A percentile compares a stretch with the other conserved stretches of the same genome.
Evolutionary conservation across 2,797 vertebrate species (phyloP).

Genomic region (Champsocephalus esox): DNA sequence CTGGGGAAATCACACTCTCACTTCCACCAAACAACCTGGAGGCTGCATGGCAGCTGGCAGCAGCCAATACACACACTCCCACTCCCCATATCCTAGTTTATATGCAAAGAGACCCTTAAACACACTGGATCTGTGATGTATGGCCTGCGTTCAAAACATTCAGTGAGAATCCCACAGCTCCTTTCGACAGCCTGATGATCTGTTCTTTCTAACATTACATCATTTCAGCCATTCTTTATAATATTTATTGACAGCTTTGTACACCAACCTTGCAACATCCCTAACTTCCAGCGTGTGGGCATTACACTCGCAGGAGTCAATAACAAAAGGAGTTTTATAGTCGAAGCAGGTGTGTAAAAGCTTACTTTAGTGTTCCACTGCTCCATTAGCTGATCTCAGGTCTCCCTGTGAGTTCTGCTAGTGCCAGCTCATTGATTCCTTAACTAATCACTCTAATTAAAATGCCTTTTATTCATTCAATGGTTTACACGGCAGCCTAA

Average conservation of each 20-base stretch:
- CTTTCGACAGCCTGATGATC: slow-evolving; percentile 23
- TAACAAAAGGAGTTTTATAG: slow-evolving; percentile 49
- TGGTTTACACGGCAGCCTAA: slow-evolving; percentile 70
- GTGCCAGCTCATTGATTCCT: slow-evolving; percentile 81
- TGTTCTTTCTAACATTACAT: neutral
- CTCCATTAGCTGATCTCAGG: slow-evolving; percentile 74
- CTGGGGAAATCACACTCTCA: slow-evolving; percentile 84
- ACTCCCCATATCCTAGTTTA: slow-evolving; percentile 75
- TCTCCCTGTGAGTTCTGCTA: slow-evolving; percentile 66
- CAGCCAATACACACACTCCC: slow-evolving; percentile 64
- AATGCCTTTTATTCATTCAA: slow-evolving; percentile 80
- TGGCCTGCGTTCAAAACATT: slow-evolving; percentile 41
- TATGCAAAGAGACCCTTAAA: slow-evolving; percentile 76
- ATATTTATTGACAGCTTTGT: slow-evolving; percentile 30
- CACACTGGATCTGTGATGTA: slow-evolving; percentile 53
- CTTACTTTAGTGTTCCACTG: slow-evolving; percentile 61
- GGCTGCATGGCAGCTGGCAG: slow-evolving; percentile 77
- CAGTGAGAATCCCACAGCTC: slow-evolving; percentile 39
- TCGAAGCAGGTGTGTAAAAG: slow-evolving; percentile 50
- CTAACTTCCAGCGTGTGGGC: slow-evolving; percentile 38
- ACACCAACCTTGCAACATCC: slow-evolving; percentile 19
- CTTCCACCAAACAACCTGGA: slow-evolving; percentile 79
- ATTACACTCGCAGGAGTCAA: slow-evolving; percentile 40
- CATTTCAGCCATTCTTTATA: slow-evolving; percentile 15
- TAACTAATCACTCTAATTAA: slow-evolving; percentile 82